A percentile compares a stretch with the other conserved stretches of the same genome.
These are phyloP conservation scores for Ceyx erithaca DNA, from an alignment of 2,797 vertebrate genomes.

Conservation along the genomic window DNA sequence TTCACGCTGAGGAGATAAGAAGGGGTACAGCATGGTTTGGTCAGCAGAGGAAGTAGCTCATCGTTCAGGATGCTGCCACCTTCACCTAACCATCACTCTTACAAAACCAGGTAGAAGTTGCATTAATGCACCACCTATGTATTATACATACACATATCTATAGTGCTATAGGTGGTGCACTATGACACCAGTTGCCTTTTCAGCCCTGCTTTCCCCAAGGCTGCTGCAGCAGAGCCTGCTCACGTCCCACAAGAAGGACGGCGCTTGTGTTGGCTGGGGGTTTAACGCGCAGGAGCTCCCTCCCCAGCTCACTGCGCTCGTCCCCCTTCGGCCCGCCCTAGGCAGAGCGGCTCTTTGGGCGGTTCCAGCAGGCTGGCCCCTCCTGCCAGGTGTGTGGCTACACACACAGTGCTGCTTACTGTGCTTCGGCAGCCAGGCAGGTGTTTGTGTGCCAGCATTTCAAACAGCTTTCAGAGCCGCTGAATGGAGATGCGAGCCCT, in stretches of 20 bases:
- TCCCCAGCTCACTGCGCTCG: background rate
- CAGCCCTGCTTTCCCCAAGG: background rate
- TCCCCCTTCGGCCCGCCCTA: background rate
- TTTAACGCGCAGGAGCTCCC: accelerated
- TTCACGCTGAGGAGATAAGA: background rate
- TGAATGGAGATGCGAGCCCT: background rate
- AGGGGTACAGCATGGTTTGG: background rate
- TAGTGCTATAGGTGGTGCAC: background rate
- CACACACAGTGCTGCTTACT: background rate
- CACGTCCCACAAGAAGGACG: background rate
- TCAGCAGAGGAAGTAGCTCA: background rate
- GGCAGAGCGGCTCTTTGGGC: background rate
- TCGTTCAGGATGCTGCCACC: background rate
- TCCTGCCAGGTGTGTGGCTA: background rate
- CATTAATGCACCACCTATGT: background rate
- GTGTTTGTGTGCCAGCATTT: accelerated
- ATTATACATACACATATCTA: too few species aligned
- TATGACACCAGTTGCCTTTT: background rate
- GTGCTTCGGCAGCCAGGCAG: background rate
- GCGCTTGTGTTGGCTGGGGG: background rate
- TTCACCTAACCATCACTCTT: background rate
- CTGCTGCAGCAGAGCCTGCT: background rate
- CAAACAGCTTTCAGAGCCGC: background rate
- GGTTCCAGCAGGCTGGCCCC: background rate
- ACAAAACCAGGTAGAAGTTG: background rate